Evolutionary conservation across 2,888 invertebrate species (phyloP), one percentile per base, ranked within the genome.

Genomic region (Tachina fera): DNA sequence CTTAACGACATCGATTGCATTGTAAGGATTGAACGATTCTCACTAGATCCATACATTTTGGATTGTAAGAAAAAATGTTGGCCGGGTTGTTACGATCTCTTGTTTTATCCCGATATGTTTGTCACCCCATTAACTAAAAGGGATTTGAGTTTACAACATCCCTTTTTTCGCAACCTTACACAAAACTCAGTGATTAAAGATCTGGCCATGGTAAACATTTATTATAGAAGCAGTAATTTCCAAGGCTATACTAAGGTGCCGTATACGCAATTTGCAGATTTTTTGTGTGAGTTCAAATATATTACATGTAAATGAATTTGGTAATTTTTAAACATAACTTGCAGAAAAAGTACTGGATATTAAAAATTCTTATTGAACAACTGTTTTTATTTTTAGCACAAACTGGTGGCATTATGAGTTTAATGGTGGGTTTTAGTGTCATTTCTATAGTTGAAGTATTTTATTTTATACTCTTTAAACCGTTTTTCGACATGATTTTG

Each of bases 401-500:
- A 90, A 96, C 96, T 1, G 97, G 97, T 19, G 97, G 97, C 5
- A 93, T 97, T 6, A 93, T 97, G 31, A 96, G 97, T 0, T 93
- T 97, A 1, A 97, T 96, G 92, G 94, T 97, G 94, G 97, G 97
- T 0, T 97, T 97, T 91, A 97, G 97, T 90, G 95, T 96, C 88
- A 94, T 97, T 90, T 96, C 97, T 86, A 93, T 95, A 0, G 94
- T 96, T 16, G 97, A 97, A 92, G 93, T 96, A 9, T 86, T 96
- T 9, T 97, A 97, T 91, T 96, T 95, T 89, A 86, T 95, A 19
- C 94, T 95, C 0, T 90, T 96, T 39, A 94, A 95, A 87, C 92
- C 95, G 49, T 91, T 94, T 89, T 95, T 95, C 89, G 92, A 89
- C 43, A 80, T 81, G 11, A 1, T 86, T 10, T 16, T 83, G 31